Evolutionary conservation across 2,888 invertebrate species (phyloP), one percentile per base, ranked within the genome.

Genomic region (Neoaliturus tenellus): DNA sequence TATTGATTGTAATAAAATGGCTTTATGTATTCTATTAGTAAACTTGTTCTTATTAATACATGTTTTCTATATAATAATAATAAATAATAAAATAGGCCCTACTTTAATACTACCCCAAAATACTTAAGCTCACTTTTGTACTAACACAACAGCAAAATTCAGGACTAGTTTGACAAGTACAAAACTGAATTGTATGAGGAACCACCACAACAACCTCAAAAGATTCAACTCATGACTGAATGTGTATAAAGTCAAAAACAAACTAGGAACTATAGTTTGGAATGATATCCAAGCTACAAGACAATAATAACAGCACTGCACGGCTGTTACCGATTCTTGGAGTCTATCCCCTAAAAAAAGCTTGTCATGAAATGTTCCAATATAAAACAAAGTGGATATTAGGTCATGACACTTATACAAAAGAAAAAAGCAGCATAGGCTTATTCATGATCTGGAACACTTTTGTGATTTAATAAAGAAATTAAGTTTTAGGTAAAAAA

Each of bases 211-310:
- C 4, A 44, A 44, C 17, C 35, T 35, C 10, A 35, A 6, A 35
- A 35, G 44, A 14, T 44, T 17, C 3, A 44, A 6, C 8, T 44
- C 44, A 14, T 8, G 17, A 44, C 2, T 2, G 17, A 44, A 6
- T 8, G 48, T 48, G 2, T 51, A 51, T 6, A 51, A 23, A 51
- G 23, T 23, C 51, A 51, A 44, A 51, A 51, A 51, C 2, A 51
- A 51, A 51, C 62, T 62, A 62, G 62, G 28, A 62, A 62, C 62
- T 31, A 31, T 62, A 62, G 6, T 28, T 31, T 31, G 62, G 62
- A 62, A 62, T 62, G 62, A 62, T n/a, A 28, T 62, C 62, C 62
- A 62, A 62, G 28, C 3, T 5, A 55, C 2, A 23, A 12, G 20
- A 44, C n/a, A 51, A 51, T 51, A 51, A 20, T 51, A 23, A 20